Evolutionary conservation across 2,113 vertebrate genomes (phyloP), one percentile per base, ranked within the genome.

Genomic region (Sapayoa aenigma): DNA sequence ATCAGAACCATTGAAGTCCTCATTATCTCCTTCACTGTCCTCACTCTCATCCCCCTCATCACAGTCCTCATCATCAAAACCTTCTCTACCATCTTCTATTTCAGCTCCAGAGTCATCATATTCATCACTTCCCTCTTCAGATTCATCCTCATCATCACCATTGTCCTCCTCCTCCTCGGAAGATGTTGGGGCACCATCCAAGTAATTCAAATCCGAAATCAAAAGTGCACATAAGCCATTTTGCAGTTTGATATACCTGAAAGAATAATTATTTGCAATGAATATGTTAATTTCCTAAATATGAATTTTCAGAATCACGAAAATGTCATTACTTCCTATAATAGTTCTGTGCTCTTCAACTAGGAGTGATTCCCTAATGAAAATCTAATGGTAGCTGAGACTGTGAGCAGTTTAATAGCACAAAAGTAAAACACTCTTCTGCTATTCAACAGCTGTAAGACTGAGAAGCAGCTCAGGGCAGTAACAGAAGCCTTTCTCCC

Each of bases 191-290:
- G 96, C 97, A 66, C 97, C 95, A 28, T 98, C 98, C 5, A 87
- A 25, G 42, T 98, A 98, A 94, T 98, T 98, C 93, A 99, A 96
- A 97, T 99, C 99, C 37, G 99, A 99, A 97, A 99, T 99, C 96
- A 99, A 98, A 78, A 99, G 98, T 49, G 97, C 99, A 96, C 98
- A 96, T 74, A 99, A 98, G 84, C 99, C 98, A 86, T 99, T 99
- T 21, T 95, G 98, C 91, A 99, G 97, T 92, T 98, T 98, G 76
- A 99, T 98, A 97, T 98, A 99, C 80, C 99, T 99, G 96, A 44
- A 96, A 95, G 59, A 79, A 88, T 11, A 90, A 78, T 82, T 76
- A 59, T 33, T 62, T 33, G 25, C 58, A 56, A 81, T 41, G 4
- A 89, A 33, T 77, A 62, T 0, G 10, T 41, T 58, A 17, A 50